Evolutionary conservation across 37 sponge, comb jelly and placozoan species (phyloP), one percentile per base, ranked within the genome.

Genomic region (Agelas oroides): DNA sequence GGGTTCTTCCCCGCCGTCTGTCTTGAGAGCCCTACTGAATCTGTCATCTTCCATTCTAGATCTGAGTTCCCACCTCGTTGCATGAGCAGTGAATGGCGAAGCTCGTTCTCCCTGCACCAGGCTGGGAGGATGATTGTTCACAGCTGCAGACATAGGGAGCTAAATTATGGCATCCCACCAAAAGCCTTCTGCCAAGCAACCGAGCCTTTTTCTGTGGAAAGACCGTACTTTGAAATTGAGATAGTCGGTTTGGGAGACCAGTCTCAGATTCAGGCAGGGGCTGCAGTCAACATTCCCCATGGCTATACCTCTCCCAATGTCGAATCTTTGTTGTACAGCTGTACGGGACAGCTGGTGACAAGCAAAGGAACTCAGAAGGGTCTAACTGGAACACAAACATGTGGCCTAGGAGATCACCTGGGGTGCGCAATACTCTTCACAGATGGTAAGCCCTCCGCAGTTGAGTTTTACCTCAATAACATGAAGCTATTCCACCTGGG

Each of bases 1-100:
- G 90, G 90, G 24, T 35, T 86, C 28, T 91, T 81, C 65, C 91
- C 91, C 1, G 82, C 91, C 19, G 25, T 91, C 20, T 86, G 87
- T 52, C 64, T 91, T 19, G 91, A 86, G 63, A 70, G 71, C 30
- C 76, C 75, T 13, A 37, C 76, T 16, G 87, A 82, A 30, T 63
- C 78, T 0, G 75, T 89, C 41, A 28, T 86, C 23, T 72, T 86
- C 33, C 39, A 38, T 0, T 53, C 69, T 58, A 65, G 54, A 24
- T 33, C 38, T 13, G 13, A 56, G 30, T 86, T 80, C 34, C 91
- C 91, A 0, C 81, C 87, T 2, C 39, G 63, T 21, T 54, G 30
- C 12, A 71, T 53, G 16, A 56, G 73, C 0, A 61, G n/a, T 13
- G 76, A 78, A 1, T 91, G 91, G 91, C 56, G 33, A 11, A 77